These are phyloP conservation scores for Tyria jacobaeae DNA, from an alignment of 2,888 invertebrate genomes.

Conservation along the genomic window DNA sequence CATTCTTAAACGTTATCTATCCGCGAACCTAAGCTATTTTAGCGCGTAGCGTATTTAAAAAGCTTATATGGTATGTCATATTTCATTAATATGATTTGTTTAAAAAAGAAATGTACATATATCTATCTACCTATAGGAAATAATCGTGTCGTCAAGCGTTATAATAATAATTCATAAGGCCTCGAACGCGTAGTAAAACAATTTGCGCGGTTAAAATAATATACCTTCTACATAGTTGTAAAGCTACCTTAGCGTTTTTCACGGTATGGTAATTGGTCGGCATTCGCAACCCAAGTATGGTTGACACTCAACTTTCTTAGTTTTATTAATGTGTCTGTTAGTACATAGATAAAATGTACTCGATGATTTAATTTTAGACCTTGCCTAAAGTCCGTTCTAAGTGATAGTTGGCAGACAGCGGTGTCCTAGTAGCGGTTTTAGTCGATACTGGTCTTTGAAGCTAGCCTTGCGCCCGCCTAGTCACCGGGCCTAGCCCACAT, in stretches of 20 bases:
- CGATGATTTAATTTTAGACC: neutral
- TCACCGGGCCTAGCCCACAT: conserved; percentile 57
- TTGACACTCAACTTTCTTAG: conserved; percentile 19
- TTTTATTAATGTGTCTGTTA: neutral
- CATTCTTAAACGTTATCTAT: too few relatives aligned
- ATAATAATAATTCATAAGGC: conserved; percentile 46
- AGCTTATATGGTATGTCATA: too few relatives aligned
- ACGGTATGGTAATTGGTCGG: conserved; percentile 17
- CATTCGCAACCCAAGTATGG: conserved; percentile 16
- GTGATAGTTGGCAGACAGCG: conserved; percentile 47
- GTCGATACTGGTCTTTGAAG: conserved; percentile 49
- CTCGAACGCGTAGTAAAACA: conserved; percentile 51
- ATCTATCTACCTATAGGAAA: conserved; percentile 3
- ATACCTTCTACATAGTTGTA: conserved; percentile 27
- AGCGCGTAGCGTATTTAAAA: too few relatives aligned
- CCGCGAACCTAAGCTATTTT: too few relatives aligned
- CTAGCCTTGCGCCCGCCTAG: conserved; percentile 53
- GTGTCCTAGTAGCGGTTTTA: conserved; percentile 49
- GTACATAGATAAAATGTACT: neutral
- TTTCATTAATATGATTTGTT: too few relatives aligned
- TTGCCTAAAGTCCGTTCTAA: conserved; percentile 20
- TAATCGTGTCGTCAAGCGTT: conserved; percentile 44
- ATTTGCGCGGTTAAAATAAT: conserved; percentile 47
- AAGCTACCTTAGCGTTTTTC: conserved; percentile 24
- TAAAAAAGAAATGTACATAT: neutral